Evolutionary conservation across 2,113 vertebrate species (phyloP).

Genomic region (Entosphenus tridentatus): DNA sequence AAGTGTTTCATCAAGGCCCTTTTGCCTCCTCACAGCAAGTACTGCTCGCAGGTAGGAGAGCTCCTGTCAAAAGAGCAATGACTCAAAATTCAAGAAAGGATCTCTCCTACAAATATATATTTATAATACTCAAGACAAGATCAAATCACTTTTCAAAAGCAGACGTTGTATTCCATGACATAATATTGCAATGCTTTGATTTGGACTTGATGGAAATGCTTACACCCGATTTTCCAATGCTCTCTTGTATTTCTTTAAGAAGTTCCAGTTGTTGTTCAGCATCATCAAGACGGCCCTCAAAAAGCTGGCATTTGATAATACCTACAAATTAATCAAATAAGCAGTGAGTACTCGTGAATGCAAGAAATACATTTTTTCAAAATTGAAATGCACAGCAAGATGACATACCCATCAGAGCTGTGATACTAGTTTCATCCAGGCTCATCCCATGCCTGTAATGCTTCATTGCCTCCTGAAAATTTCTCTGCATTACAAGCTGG

Average conservation of each 20-base stretch:
- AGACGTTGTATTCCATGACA: too few relatives aligned
- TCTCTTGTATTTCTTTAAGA: conserved; percentile 63
- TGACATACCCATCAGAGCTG: conserved; percentile 43
- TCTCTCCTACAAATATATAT: too few relatives aligned
- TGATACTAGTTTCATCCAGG: conserved; percentile 51
- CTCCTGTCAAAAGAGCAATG: conserved; percentile 27
- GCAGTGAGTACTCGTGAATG: neutral
- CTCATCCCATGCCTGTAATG: conserved; percentile 66
- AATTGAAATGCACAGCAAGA: neutral
- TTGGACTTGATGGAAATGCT: conserved; percentile 4
- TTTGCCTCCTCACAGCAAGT: conserved; percentile 44
- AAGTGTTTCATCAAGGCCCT: conserved; percentile 41
- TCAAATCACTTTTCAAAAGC: too few relatives aligned
- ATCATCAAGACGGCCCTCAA: conserved; percentile 53
- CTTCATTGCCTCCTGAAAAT: conserved; percentile 48
- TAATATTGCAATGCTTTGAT: too few relatives aligned
- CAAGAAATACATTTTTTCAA: neutral
- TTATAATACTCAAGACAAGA: too few relatives aligned
- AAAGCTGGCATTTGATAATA: conserved; percentile 59
- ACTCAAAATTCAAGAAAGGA: neutral
- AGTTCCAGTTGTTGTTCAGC: conserved; percentile 87
- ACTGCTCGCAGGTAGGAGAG: conserved; percentile 48
- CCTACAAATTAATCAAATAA: conserved; percentile 26
- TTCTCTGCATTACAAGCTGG: conserved; percentile 59
- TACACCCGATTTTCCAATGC: conserved; percentile 72